Evolutionary conservation across 2,888 invertebrate species (phyloP).

Genomic region (Drosophila siamana): DNA sequence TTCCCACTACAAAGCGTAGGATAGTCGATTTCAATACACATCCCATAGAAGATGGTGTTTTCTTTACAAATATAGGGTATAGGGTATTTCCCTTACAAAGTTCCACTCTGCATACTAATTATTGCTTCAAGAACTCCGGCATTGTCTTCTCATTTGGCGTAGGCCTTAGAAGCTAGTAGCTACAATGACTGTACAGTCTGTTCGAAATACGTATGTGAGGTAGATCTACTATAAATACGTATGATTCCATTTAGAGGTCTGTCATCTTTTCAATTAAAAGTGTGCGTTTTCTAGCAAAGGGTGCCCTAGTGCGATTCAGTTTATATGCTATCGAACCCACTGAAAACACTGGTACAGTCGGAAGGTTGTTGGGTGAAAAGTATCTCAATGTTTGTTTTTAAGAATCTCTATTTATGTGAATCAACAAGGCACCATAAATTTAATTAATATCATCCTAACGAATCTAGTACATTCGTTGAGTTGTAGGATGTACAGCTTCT

Average conservation of each 20-base stretch:
- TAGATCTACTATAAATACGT: neutral
- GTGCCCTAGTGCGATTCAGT: too few species aligned
- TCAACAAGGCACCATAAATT: too few species aligned
- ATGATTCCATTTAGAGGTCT: neutral
- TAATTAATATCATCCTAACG: too few species aligned
- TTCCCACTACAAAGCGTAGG: neutral
- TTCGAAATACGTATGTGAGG: neutral
- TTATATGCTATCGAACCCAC: neutral
- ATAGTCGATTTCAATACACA: neutral
- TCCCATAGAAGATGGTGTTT: neutral
- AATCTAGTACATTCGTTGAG: too few species aligned
- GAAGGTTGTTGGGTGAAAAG: slow-evolving; percentile 16
- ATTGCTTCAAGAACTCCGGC: neutral
- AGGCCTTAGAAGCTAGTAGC: neutral
- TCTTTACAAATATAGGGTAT: neutral
- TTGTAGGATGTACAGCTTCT: too few species aligned
- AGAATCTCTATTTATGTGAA: neutral
- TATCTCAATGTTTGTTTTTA: neutral
- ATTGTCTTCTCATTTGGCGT: neutral
- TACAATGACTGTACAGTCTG: neutral
- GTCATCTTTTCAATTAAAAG: neutral
- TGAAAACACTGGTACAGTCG: neutral
- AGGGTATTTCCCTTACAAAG: neutral
- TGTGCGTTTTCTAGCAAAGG: neutral
- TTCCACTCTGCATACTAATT: neutral